Evolutionary conservation across 2,113 vertebrate species (phyloP), one percentile per base, ranked within the genome.

Genomic region (Carassius gibelio): DNA sequence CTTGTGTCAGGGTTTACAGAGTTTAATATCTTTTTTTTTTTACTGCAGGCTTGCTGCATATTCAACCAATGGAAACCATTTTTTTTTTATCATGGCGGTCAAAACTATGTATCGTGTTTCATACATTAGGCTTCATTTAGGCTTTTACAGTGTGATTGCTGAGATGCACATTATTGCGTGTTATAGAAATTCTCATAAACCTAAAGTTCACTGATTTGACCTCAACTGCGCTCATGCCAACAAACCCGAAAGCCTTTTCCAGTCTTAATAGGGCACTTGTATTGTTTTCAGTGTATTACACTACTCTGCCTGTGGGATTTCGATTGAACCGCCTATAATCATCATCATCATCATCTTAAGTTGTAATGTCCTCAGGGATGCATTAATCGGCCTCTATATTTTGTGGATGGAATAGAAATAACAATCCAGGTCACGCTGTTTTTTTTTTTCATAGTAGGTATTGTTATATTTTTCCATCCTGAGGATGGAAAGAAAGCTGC

Each of bases 391-490:
- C 64, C 64, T 68, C 30, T 68, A 34, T 30, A 30, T 75, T 74
- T 74, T 50, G 19, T 74, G 38, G 42, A 72, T 4, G 8, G n/a
- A 23, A 50, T 75, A 75, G 72, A 52, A 75, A 75, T 50, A 75
- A 75, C n/a, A 50, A 75, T 75, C 72, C 72, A 75, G 72, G 45
- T 75, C 72, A 50, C 6, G 7, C 38, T 50, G n/a, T 45, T 4
- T 75, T 75, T 26, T 26, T 26, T 23, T 75, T 75, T 75, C 48
- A 74, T 61, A 81, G 38, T 77, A 69, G 34, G 55, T 81, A 84
- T 72, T 75, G 21, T 50, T 75, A 71, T 50, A 68, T 50, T 38
- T 81, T 89, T 75, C 61, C 80, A 89, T 89, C 88, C 88, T 87
- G 86, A 71, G 88, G 86, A 89, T 87, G 84, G 69, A 83, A 66